Base-by-base conservation (phyloP, 2,888 invertebrate genomes). In the Ectemnius cavifrons region DNA sequence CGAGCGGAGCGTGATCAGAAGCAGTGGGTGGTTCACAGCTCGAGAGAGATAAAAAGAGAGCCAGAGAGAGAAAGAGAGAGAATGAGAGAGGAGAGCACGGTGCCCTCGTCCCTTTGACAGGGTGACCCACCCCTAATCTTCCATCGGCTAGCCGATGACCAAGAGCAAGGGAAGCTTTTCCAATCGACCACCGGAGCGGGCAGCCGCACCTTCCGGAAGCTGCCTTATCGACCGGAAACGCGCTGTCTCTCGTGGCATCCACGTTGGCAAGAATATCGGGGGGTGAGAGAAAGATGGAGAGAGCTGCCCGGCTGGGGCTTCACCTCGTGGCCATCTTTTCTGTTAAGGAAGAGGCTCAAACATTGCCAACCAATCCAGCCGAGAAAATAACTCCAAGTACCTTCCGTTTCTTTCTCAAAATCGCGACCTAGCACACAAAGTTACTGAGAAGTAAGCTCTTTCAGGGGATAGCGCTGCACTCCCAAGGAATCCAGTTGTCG, bases 151-250 rank as follows among this genome's bases (percentile, higher is more conserved):
- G 16, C 28, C 61, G 64, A 56, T 62, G 67, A 27, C 49, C 4
- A 58, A 67, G 59, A 49, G 63, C 47, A 18, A 56, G 27, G 37
- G 67, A 59, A 70, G 47, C 37, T 70, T 63, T 63, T 76, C 63
- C 73, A 65, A 77, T 79, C 77, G 79, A 79, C 74, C 74, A 72
- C 57, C 20, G 64, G 47, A 78, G 84, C 82, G 78, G 77, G 77
- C 69, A 84, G 88, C 87, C 88, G 88, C 88, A 85, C 88, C 89
- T 89, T 83, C 79, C 84, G 85, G 84, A 82, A 85, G 85, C 83
- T 85, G 80, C 81, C 75, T 84, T 88, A 89, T 89, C 89, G 89
- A 89, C 89, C 87, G 86, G 85, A 87, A 87, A 85, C 78, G 75
- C 71, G 37, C 37, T 37, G 37, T 37, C 37, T 37, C 37, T 71